Conservation (phyloP, 2,113 vertebrate genomes). For the Crocuta crocuta region DNA sequence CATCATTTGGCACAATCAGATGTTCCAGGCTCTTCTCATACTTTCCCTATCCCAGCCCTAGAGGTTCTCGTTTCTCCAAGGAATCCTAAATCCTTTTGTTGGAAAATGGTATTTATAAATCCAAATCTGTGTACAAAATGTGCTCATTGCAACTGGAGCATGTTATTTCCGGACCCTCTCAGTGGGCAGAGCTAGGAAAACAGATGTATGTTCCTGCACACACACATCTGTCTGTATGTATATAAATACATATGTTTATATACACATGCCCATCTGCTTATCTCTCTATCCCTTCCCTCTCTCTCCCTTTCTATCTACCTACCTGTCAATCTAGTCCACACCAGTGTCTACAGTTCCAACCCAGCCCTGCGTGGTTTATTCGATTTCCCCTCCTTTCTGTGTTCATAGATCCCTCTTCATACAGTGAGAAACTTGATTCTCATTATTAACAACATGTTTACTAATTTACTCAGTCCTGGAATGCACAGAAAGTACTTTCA, state of each 20-base stretch:
- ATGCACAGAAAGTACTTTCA: background rate
- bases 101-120: conserved; percentile 5
- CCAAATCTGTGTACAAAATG: background rate
- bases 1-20: background rate
- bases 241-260: background rate
- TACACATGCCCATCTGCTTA: background rate
- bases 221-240: background rate
- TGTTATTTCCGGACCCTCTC: background rate
- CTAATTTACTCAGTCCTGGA: conserved; percentile 5
- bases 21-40: background rate
- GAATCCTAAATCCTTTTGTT: background rate
- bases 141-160: background rate
- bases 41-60: background rate
- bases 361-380: background rate
- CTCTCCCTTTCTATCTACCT: background rate
- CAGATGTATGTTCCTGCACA: background rate
- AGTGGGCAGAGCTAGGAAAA: background rate
- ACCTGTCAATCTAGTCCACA: background rate
- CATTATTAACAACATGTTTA: background rate
- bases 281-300: background rate
- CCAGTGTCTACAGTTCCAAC: background rate
- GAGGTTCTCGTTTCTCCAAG: background rate
- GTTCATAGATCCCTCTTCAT: background rate
- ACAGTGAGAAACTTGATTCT: background rate
- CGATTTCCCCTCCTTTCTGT: background rate